phyloP scores from a whole-genome alignment of 1,140 invertebrate genomes.

The Laupala kohalensis region DNA sequence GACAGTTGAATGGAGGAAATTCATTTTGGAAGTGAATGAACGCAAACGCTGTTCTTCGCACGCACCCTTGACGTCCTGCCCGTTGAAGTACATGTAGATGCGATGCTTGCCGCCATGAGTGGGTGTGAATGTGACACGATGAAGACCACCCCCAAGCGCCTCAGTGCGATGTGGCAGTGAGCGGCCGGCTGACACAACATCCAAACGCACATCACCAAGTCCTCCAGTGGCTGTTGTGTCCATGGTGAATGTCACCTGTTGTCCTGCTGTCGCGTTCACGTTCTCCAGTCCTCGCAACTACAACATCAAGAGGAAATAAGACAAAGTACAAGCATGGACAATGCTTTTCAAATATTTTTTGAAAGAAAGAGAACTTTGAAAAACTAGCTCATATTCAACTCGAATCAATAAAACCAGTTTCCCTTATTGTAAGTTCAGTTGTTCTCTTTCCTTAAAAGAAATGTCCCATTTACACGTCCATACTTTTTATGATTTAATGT shows the following conservation, averaged over 20 bases:
- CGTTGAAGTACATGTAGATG: conserved; percentile 90
- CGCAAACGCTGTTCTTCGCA: neutral
- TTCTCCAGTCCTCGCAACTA: conserved; percentile 56
- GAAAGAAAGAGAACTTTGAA: too few species aligned
- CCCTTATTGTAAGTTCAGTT: too few species aligned
- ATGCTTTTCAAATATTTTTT: too few species aligned
- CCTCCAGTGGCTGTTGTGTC: conserved; percentile 74
- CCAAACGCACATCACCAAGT: conserved; percentile 72
- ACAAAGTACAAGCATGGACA: too few species aligned
- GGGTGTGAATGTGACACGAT: conserved; percentile 80
- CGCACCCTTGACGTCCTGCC: conserved; percentile 85
- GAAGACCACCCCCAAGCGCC: conserved; percentile 65
- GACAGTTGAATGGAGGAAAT: too few species aligned
- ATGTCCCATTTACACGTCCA: too few species aligned
- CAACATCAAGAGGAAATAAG: conserved; percentile 1
- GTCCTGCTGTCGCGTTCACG: conserved; percentile 56
- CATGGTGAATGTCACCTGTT: conserved; percentile 71
- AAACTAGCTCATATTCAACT: too few species aligned
- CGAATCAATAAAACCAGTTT: too few species aligned
- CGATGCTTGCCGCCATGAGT: conserved; percentile 81
- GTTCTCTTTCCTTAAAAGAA: too few species aligned
- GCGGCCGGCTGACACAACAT: conserved; percentile 56
- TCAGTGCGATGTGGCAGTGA: conserved; percentile 70
- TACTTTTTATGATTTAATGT: too few species aligned
- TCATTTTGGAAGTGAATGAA: too few species aligned